Evolutionary conservation across 2,113 vertebrate species (phyloP), one percentile per base, ranked within the genome.

Genomic region (Myotis lucifugus): DNA sequence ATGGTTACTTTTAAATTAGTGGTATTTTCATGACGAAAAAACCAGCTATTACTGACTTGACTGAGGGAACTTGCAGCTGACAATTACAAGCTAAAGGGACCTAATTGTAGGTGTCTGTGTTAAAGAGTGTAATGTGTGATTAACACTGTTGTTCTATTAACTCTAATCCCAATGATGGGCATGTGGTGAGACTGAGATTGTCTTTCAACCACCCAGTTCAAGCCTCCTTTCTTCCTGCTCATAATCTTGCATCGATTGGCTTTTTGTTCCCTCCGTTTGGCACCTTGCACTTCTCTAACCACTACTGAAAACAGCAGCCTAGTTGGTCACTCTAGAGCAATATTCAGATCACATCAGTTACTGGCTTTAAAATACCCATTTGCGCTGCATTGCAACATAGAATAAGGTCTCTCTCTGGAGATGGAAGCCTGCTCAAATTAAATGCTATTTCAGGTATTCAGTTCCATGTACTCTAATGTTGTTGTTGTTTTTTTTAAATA

Each of bases 41-140:
- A 78, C n/a, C 91, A 97, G 27, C 92, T 95, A 66, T 96, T 73
- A 93, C 66, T 61, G 70, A 95, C 3, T 93, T 92, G 95, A 76
- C 77, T 52, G 73, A 70, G n/a, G 56, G 73, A 42, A 76, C 94
- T 94, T 90, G 92, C 76, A 81, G 56, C 69, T 50, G 40, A 82
- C 84, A 94, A 82, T 93, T 81, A 73, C 4, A 79, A 96, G 48
- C 52, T 95, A 56, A 95, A 95, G 56, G 19, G 11, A 1, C 59
- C n/a, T 91, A 74, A 96, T 19, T 32, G 21, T 37, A 64, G 56
- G 82, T 93, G 32, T 12, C 7, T 2, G 81, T 59, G 82, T 95
- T 29, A 70, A 88, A 59, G 81, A 93, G 72, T 46, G 0, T 77
- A 96, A 67, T 89, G 42, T 78, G 37, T 19, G 0, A 59, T 73